Base-by-base conservation (phyloP, 1,140 invertebrate genomes). In the Ectropis grisescens region DNA sequence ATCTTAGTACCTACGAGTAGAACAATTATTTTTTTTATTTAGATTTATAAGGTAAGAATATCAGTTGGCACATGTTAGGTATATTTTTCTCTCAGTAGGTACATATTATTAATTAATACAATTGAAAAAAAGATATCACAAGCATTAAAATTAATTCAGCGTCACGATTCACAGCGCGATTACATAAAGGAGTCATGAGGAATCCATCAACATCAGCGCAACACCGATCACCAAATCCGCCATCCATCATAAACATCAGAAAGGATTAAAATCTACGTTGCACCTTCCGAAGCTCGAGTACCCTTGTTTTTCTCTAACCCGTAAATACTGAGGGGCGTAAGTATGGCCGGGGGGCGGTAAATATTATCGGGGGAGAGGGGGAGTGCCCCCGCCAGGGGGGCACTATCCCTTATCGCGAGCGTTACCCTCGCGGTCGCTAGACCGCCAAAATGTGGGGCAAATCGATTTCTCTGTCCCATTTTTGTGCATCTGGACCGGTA, bases 231-330 rank as follows among this genome's bases (percentile, higher is more conserved):
- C 68, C 51, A 71, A 80, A 80, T 76, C 70, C 72, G 65, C 62
- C 72, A 81, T 81, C 76, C 75, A 81, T 81, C 72, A 81, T 76
- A 76, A 78, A 78, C 76, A 81, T 81, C 76, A 78, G 70, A 81
- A 81, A 78, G 76, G 76, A 81, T 81, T 81, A 81, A 78, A 81
- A 81, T 81, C 72, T 74, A 76, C 76, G 70, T 78, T 81, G 76
- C 75, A 80, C 75, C 75, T 80, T 74, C 72, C 58, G 66, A 75
- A 69, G 69, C 65, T 76, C 60, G 70, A 75, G 75, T 74, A 72
- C 75, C 75, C 75, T 80, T 80, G 75, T 80, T 80, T 80, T 80
- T 78, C 75, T 80, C 75, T 74, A 78, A 75, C 71, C 75, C 75
- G 75, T 80, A 80, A 78, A 80, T 80, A 80, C 72, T 72, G 62